These are phyloP conservation scores for Hirundichthys speculiger DNA, from an alignment of 2,113 vertebrate species.

Conservation along the genomic window DNA sequence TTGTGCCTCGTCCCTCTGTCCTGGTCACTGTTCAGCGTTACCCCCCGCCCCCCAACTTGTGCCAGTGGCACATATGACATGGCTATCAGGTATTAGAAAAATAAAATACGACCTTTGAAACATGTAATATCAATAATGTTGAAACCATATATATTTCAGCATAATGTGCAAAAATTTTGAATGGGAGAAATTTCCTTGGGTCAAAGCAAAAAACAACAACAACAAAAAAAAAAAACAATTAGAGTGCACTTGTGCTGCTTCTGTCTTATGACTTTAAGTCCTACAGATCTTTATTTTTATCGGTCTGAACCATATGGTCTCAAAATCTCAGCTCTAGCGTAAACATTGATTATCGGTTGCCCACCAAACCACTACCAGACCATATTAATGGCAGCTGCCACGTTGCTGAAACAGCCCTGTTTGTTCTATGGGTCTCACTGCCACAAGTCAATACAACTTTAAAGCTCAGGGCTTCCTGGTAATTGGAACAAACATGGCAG, in stretches of 20 bases:
- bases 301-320: neutral
- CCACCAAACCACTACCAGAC: conserved; percentile 41
- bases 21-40: too few species aligned
- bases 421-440: conserved; percentile 63
- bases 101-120: too few species aligned
- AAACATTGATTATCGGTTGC: conserved; percentile 39
- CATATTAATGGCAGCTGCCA: conserved; percentile 65
- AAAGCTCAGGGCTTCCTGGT: conserved; percentile 86
- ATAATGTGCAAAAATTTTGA: too few species aligned
- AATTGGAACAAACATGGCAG: conserved; percentile 89
- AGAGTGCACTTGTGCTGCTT: conserved; percentile 1
- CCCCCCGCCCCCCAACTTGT: too few species aligned
- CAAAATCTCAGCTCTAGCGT: conserved; percentile 10
- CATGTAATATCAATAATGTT: too few species aligned
- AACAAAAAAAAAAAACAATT: too few species aligned
- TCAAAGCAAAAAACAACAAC: too few species aligned
- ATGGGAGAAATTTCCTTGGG: too few species aligned
- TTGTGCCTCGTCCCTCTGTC: too few species aligned
- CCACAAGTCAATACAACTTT: conserved; percentile 87
- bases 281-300: conserved; percentile 18
- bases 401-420: conserved; percentile 59
- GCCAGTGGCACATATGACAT: too few species aligned
- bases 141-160: too few species aligned
- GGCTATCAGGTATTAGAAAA: too few species aligned
- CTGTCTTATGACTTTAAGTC: neutral